Evolutionary conservation across 2,888 invertebrate genomes (phyloP).

Genomic region (Parochlus steinenii): DNA sequence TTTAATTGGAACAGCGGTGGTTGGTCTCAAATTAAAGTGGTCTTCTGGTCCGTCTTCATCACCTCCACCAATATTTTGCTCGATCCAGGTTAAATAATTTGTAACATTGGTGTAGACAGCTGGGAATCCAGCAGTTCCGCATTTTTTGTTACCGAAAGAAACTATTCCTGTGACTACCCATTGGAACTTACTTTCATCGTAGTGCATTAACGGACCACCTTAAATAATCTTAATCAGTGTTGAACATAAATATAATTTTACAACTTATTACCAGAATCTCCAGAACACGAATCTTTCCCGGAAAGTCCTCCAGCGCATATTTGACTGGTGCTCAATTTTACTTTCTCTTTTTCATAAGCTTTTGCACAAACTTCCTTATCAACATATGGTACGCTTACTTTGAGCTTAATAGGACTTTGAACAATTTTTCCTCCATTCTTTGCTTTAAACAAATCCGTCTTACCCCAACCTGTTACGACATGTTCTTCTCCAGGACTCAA

Average conservation of each 20-base stretch:
- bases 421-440: constrained; percentile 22
- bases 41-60: constrained; percentile 10
- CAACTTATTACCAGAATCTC: constrained; percentile 28
- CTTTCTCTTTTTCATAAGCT: constrained; percentile 33
- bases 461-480: constrained; percentile 44
- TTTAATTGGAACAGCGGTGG: too few relatives aligned
- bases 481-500: constrained; percentile 29
- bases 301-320: constrained; percentile 54
- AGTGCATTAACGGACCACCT: constrained; percentile 57
- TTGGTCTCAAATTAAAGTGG: too few relatives aligned
- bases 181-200: constrained; percentile 27
- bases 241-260: neutral
- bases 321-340: constrained; percentile 36
- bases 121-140: constrained; percentile 46
- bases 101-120: constrained; percentile 49
- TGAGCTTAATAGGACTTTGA: constrained; percentile 42
- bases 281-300: constrained; percentile 53
- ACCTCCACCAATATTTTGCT: constrained; percentile 8
- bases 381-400: constrained; percentile 41
- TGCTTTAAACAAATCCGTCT: constrained; percentile 36
- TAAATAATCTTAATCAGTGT: constrained; percentile 32
- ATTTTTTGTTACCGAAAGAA: constrained; percentile 47
- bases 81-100: constrained; percentile 46
- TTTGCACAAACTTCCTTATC: constrained; percentile 34
- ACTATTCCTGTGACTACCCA: constrained; percentile 48